Conservation (phyloP, 2,888 invertebrate genomes). For the Synergus laeviventris region DNA sequence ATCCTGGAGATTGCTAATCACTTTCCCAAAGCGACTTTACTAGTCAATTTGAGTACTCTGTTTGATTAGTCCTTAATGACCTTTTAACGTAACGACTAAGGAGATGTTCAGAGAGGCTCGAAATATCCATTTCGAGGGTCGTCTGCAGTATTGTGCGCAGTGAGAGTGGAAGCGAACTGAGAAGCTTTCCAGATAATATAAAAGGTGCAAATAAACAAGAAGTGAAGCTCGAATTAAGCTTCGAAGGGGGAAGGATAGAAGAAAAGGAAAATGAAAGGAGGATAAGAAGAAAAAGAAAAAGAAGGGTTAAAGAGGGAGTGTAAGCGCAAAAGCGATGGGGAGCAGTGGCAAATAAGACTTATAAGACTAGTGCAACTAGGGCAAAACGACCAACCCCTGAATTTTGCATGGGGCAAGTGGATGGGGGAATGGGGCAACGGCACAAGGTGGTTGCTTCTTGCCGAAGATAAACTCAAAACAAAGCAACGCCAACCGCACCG, state of each 20-base stretch:
- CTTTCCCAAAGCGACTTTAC: conserved; percentile 25
- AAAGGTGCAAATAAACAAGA: conserved; percentile 54
- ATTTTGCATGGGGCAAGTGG: conserved; percentile 1
- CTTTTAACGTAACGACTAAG: conserved; percentile 19
- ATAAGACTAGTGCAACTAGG: not conserved
- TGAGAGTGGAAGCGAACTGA: conserved; percentile 53
- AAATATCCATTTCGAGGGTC: conserved; percentile 55
- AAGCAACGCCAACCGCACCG: conserved; percentile 39
- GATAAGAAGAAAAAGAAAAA: not conserved
- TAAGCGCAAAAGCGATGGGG: conserved; percentile 16
- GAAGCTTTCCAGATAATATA: conserved; percentile 41
- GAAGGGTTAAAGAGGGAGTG: conserved; percentile 26
- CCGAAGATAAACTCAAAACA: conserved; percentile 53
- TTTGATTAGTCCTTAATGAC: conserved; percentile 31
- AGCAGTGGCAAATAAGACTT: conserved; percentile 17
- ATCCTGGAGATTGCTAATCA: conserved; percentile 18
- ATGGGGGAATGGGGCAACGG: conserved; percentile 20
- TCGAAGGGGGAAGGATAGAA: conserved; percentile 11
- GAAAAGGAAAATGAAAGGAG: not conserved
- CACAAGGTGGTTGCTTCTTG: conserved; percentile 52
- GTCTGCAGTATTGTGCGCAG: conserved; percentile 56
- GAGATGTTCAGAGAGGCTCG: conserved; percentile 40
- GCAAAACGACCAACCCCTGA: conserved; percentile 32
- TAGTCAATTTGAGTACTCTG: conserved; percentile 32
- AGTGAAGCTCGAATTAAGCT: conserved; percentile 44